These are phyloP conservation scores for Ganaspis brasiliensis DNA, from an alignment of 2,888 invertebrate genomes.

Conservation along the genomic window DNA sequence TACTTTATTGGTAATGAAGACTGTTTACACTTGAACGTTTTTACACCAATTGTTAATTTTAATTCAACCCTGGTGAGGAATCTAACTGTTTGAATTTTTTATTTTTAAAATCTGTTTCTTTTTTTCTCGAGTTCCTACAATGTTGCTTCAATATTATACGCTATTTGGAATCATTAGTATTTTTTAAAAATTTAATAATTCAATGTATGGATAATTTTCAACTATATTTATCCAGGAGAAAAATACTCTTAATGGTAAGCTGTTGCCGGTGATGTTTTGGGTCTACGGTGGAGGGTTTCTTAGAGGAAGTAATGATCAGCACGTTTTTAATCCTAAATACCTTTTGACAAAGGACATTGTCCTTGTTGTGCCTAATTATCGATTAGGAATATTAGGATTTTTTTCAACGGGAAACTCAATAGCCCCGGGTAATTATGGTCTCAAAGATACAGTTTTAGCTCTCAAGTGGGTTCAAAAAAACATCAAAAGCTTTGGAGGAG, in stretches of 20 bases:
- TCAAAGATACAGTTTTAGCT: constrained; percentile 70
- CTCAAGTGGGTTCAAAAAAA: constrained; percentile 68
- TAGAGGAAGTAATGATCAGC: constrained; percentile 63
- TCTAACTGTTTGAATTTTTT: background rate
- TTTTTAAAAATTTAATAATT: too few species aligned
- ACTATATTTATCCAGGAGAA: background rate
- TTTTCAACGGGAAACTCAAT: constrained; percentile 50
- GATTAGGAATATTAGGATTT: constrained; percentile 67
- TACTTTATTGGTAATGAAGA: constrained; percentile 59
- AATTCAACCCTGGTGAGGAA: background rate
- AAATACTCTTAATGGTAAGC: constrained; percentile 24
- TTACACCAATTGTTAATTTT: constrained; percentile 46
- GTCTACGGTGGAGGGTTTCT: constrained; percentile 71
- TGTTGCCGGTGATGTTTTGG: constrained; percentile 70
- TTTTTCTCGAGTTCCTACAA: too few species aligned
- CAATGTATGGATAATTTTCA: too few species aligned
- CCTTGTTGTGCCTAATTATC: constrained; percentile 72
- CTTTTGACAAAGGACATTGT: constrained; percentile 68
- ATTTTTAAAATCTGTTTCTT: too few species aligned
- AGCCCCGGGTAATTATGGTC: constrained; percentile 70
- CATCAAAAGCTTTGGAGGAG: constrained; percentile 67
- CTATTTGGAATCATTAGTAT: too few species aligned
- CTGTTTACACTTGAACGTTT: constrained; percentile 65
- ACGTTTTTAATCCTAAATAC: constrained; percentile 68
- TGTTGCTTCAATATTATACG: too few species aligned